phyloP scores from a whole-genome alignment of 2,888 invertebrate genomes.

The Papilio elwesi region DNA sequence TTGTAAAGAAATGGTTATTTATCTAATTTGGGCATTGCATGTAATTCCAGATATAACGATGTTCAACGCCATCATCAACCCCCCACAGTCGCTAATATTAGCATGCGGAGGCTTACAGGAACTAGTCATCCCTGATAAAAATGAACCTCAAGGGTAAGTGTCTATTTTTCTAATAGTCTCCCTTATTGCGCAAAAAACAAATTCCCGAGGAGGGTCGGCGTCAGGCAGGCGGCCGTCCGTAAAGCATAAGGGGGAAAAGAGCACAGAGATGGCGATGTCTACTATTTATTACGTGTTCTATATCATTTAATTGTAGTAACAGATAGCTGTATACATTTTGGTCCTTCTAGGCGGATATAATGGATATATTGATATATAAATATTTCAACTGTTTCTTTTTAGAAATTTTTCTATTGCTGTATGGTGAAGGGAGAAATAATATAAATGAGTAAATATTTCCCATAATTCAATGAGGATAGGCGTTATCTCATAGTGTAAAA shows the following conservation, averaged over 20 bases:
- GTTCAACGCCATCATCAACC: conserved; percentile 97
- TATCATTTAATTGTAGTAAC: neutral
- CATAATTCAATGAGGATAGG: neutral
- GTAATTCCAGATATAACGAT: conserved; percentile 87
- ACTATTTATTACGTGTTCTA: neutral
- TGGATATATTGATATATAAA: neutral
- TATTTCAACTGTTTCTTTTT: too few relatives aligned
- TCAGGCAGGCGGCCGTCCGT: too few relatives aligned
- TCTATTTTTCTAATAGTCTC: neutral
- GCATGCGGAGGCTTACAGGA: conserved; percentile 94
- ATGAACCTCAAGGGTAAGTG: conserved; percentile 88
- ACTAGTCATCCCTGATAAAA: conserved; percentile 89
- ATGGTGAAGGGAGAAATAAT: too few relatives aligned
- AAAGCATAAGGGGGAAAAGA: too few relatives aligned
- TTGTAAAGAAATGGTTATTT: neutral
- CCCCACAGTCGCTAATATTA: conserved; percentile 97
- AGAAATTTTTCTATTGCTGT: too few relatives aligned
- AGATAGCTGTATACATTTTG: neutral
- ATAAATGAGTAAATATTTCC: too few relatives aligned
- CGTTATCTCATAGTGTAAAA: too few relatives aligned
- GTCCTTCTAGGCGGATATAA: neutral
- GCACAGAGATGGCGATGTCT: too few relatives aligned
- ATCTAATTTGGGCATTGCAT: neutral
- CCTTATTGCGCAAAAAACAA: neutral
- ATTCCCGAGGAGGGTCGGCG: too few relatives aligned